Base-by-base conservation (phyloP, 2,888 invertebrate species). In the Deladenus siricidicola region DNA sequence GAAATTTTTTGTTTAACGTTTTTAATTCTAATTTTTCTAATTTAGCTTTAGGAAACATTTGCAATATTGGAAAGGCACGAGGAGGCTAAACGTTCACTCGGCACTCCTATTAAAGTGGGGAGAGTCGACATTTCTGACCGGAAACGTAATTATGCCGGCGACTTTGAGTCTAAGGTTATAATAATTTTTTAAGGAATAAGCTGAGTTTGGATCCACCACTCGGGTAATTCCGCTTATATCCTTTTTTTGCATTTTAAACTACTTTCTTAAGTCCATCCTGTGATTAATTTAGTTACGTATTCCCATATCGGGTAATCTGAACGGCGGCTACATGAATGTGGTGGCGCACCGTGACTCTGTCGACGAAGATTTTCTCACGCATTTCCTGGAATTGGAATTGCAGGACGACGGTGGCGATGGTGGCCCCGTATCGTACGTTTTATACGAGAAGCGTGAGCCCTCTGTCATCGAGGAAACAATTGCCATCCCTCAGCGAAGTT, bases 41-140 rank as follows among this genome's bases (percentile, higher is more conserved):
- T 34, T 34, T 34, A 34, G 39, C n/a, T 53, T 53, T 17, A 53
- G 53, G 53, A 53, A n/a, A 34, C 53, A 8, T 53, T 39, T 10
- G 34, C 2, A 0, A 75, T 78, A 49, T 63, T 78, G 39, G 61
- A 62, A 21, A 69, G 69, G n/a, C 77, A 77, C 48, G 68, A 70
- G 10, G 67, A 70, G 51, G 73, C 72, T 39, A 51, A 70, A 66
- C 67, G 66, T 42, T 64, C 65, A 4, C 64, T 77, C 28, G 77
- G 77, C 21, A 60, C 65, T 19, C 77, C 77, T 14, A 74, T 77
- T 60, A 63, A 69, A 47, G 62, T 77, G 14, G 77, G 76, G 26
- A 60, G 63, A 34, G 70, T 78, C 17, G 73, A 77, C 56, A 54
- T 76, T 19, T 60, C 69, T 2, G 77, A 77, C 63, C 62, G 73